Evolutionary conservation across 2,888 invertebrate species (phyloP).

Genomic region (Cephus spinipes): DNA sequence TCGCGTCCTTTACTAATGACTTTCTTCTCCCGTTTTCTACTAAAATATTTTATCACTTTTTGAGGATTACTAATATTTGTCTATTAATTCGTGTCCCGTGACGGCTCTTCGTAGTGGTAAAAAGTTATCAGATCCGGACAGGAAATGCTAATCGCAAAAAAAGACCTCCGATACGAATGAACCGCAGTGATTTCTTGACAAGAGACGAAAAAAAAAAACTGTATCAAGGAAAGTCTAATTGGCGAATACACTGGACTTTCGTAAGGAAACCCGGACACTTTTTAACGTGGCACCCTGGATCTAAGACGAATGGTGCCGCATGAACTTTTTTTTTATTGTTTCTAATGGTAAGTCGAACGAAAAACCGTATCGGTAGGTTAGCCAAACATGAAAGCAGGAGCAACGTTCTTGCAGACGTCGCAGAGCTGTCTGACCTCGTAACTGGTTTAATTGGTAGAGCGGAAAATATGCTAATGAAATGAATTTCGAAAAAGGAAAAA

Average conservation of each 20-base stretch:
- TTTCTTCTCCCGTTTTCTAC: background rate
- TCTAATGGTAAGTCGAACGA: background rate
- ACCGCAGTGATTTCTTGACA: background rate
- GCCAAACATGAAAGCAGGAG: background rate
- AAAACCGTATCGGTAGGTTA: background rate
- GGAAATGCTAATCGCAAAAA: background rate
- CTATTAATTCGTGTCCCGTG: background rate
- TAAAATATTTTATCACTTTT: background rate
- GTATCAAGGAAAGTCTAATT: background rate
- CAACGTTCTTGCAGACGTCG: background rate
- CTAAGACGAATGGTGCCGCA: background rate
- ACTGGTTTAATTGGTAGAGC: slow-evolving; percentile 21
- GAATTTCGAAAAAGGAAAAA: background rate
- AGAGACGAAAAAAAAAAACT: background rate
- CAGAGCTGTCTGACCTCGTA: background rate
- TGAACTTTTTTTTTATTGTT: background rate
- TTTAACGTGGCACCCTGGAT: background rate
- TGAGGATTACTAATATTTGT: background rate
- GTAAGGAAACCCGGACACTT: background rate
- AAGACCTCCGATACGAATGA: too few relatives aligned
- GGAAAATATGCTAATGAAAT: slow-evolving; percentile 27
- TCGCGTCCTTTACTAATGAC: background rate
- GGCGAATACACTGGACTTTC: background rate
- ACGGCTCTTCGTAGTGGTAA: background rate
- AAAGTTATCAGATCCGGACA: background rate